Conservation (phyloP, 1,140 invertebrate genomes). For the Patella vulgata region DNA sequence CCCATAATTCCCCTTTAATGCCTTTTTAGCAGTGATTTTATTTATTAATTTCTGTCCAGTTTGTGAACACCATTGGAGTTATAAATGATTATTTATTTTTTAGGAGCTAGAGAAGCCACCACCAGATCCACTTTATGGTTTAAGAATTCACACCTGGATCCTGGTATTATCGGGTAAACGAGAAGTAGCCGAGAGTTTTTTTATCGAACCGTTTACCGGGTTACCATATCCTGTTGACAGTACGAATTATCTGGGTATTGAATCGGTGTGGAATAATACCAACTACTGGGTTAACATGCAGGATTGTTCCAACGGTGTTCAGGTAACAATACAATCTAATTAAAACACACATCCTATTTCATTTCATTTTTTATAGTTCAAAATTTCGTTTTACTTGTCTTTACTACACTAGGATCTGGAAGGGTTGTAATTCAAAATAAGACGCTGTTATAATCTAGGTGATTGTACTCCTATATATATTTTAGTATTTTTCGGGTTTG, state of each 20-base stretch:
- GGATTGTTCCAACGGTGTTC: conserved; percentile 67
- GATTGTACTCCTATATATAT: neutral
- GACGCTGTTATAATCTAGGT: neutral
- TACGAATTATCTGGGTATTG: conserved; percentile 79
- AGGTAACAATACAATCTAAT: conserved; percentile 48
- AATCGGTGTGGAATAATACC: conserved; percentile 85
- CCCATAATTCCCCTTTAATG: too few relatives aligned
- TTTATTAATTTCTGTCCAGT: too few relatives aligned
- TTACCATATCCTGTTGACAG: conserved; percentile 71
- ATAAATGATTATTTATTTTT: conserved; percentile 23
- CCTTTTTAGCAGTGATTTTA: too few relatives aligned
- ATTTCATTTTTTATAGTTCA: too few relatives aligned
- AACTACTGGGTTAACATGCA: conserved; percentile 89
- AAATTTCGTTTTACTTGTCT: too few relatives aligned
- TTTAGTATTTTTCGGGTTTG: neutral
- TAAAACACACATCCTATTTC: too few relatives aligned
- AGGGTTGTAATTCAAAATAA: neutral
- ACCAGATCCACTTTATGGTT: conserved; percentile 77
- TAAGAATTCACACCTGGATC: conserved; percentile 87
- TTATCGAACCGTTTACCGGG: conserved; percentile 86
- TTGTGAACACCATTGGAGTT: too few relatives aligned
- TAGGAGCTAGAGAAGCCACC: conserved; percentile 74
- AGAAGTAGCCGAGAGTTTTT: conserved; percentile 75
- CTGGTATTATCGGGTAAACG: conserved; percentile 73
- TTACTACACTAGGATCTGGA: too few relatives aligned